Evolutionary conservation across 2,888 invertebrate species (phyloP).

Genomic region (Gari tellinella): DNA sequence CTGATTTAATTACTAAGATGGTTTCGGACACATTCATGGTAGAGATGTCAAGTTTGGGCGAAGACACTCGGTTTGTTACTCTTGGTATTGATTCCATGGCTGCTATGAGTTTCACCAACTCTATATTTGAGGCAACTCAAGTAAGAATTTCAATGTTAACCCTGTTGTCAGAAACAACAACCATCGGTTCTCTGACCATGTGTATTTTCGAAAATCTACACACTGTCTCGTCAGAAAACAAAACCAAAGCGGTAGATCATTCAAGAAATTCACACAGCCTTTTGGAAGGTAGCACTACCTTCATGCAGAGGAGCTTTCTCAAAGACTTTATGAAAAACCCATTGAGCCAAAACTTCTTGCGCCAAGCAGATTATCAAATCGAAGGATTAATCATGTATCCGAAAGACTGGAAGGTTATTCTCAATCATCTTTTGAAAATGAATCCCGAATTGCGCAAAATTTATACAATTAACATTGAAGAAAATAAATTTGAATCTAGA

Average conservation of each 20-base stretch:
- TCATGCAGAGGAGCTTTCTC: conserved; percentile 13
- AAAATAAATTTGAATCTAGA: conserved; percentile 2
- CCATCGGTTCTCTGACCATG: not conserved
- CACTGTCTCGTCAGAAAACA: not conserved
- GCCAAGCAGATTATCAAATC: conserved; percentile 4
- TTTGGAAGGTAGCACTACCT: not conserved
- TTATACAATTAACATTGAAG: not conserved
- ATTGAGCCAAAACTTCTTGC: conserved; percentile 5
- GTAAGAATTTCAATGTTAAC: conserved; percentile 5
- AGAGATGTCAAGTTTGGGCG: not conserved
- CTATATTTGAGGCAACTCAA: conserved; percentile 2
- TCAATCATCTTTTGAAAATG: conserved; percentile 10
- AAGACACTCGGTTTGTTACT: not conserved
- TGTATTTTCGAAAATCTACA: not conserved
- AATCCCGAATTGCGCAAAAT: conserved; percentile 9
- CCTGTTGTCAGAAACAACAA: conserved; percentile 4
- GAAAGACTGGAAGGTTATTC: conserved; percentile 8
- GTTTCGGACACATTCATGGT: not conserved
- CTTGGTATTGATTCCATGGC: conserved; percentile 21
- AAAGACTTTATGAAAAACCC: not conserved
- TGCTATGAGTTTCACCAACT: conserved; percentile 17
- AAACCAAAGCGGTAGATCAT: not conserved
- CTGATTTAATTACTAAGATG: not conserved
- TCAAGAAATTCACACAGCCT: not conserved
- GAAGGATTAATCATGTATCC: not conserved